Conservation (phyloP, 1,140 invertebrate genomes). For the Leptoteleia sp. region DNA sequence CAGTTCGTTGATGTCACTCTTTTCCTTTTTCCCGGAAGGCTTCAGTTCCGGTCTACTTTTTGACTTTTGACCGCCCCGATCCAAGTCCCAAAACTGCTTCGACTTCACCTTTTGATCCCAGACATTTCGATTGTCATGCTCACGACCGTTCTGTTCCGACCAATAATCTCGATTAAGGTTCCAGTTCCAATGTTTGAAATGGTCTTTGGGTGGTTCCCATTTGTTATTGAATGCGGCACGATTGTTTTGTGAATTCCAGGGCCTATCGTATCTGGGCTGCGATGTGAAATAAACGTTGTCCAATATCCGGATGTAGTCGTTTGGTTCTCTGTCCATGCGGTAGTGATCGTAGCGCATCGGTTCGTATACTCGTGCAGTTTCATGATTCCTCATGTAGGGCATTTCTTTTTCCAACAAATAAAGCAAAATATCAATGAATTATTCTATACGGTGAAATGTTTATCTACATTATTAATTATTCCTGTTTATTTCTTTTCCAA, state of each 20-base stretch:
- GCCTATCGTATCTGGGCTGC: conserved; percentile 41
- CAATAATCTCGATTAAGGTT: conserved; percentile 64
- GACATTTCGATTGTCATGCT: conserved; percentile 18
- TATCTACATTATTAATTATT: too few species aligned
- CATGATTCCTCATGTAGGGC: conserved; percentile 10
- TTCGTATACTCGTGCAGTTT: conserved; percentile 20
- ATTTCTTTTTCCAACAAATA: conserved; percentile 6
- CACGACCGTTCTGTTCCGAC: conserved; percentile 41
- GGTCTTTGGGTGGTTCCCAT: conserved; percentile 57
- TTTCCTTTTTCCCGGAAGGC: conserved; percentile 35
- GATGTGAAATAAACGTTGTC: conserved; percentile 22
- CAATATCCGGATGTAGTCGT: conserved; percentile 36
- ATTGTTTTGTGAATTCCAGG: conserved; percentile 51
- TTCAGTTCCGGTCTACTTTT: conserved; percentile 64
- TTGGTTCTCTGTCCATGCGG: background rate
- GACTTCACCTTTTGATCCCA: conserved; percentile 44
- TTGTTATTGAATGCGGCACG: conserved; percentile 32
- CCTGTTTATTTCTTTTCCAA: too few species aligned
- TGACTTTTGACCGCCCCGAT: conserved; percentile 11
- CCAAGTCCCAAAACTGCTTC: conserved; percentile 43
- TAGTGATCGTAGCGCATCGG: conserved; percentile 19
- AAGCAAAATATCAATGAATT: too few species aligned
- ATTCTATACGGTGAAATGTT: too few species aligned
- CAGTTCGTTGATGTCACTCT: conserved; percentile 59
- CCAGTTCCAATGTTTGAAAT: conserved; percentile 64